Percentiles rank a stretch among this genome's conserved stretches.
Evolutionary conservation across 2,113 vertebrate species (phyloP).

Genomic region (Pelecanoides urinatrix): DNA sequence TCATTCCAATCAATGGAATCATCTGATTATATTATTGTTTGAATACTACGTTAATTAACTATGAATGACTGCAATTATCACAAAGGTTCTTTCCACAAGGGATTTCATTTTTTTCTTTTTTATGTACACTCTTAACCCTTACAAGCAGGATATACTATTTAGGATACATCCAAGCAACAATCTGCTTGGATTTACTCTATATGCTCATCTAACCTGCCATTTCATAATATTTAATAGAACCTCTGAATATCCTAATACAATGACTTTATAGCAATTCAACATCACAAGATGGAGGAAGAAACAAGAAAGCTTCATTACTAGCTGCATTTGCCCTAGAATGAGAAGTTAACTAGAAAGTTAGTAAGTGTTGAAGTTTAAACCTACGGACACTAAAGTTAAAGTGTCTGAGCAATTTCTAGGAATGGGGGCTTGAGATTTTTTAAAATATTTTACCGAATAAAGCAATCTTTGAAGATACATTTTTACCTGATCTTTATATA

Average conservation of each 20-base stretch:
- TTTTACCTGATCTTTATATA: not conserved
- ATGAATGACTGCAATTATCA: conserved; percentile 59
- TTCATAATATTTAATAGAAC: not conserved
- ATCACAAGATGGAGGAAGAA: not conserved
- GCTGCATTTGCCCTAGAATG: not conserved
- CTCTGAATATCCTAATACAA: not conserved
- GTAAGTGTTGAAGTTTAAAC: not conserved
- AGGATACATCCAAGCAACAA: not conserved
- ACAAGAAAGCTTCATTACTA: not conserved
- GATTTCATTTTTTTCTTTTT: not conserved
- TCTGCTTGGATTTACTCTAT: not conserved
- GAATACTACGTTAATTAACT: conserved; percentile 59
- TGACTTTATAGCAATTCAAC: not conserved
- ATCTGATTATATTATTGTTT: conserved; percentile 57
- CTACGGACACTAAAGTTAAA: not conserved
- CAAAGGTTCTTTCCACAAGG: conserved; percentile 19
- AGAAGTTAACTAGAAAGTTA: not conserved
- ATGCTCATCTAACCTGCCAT: not conserved
- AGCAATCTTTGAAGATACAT: not conserved
- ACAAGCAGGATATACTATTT: not conserved
- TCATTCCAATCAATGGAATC: conserved; percentile 54
- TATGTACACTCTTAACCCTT: not conserved
- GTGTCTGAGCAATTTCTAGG: not conserved
- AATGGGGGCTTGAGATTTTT: not conserved
- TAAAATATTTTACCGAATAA: not conserved